Percentiles rank a stretch among this genome's conserved stretches.
These are phyloP conservation scores for Noctilio leporinus DNA, from an alignment of 2,113 vertebrate species.

Conservation along the genomic window DNA sequence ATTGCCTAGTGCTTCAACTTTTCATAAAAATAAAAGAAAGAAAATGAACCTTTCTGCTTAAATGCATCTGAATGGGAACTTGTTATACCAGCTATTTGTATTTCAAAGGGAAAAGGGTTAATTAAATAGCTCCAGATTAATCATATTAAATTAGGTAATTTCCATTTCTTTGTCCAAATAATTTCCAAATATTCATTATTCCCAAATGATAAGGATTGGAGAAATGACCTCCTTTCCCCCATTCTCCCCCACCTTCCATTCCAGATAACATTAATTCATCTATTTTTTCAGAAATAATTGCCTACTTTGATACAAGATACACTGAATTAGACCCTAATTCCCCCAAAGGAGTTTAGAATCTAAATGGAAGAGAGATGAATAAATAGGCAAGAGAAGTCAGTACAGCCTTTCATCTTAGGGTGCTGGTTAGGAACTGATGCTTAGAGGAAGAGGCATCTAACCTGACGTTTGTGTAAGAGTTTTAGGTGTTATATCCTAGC, in stretches of 20 bases:
- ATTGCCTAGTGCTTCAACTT: constrained; percentile 27
- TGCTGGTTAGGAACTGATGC: neutral
- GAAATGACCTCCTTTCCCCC: neutral
- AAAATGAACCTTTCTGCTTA: constrained; percentile 36
- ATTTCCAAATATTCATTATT: constrained; percentile 35
- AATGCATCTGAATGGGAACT: neutral
- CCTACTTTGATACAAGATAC: neutral
- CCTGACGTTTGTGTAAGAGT: neutral
- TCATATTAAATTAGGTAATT: neutral
- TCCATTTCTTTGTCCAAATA: constrained; percentile 23
- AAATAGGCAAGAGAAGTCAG: neutral
- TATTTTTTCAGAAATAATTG: constrained; percentile 2
- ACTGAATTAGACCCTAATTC: neutral
- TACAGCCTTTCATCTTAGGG: neutral
- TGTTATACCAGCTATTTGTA: neutral
- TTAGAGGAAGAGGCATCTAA: neutral
- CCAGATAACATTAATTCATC: neutral
- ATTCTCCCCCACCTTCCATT: neutral
- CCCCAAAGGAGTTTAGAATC: neutral
- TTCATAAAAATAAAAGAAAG: neutral
- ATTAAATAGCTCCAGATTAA: constrained; percentile 34
- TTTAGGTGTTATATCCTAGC: neutral
- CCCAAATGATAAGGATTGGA: neutral
- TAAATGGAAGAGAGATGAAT: neutral
- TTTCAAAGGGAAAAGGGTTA: constrained; percentile 28